These are phyloP conservation scores for Anodontia alba DNA, from an alignment of 2,888 invertebrate genomes.

Conservation along the genomic window DNA sequence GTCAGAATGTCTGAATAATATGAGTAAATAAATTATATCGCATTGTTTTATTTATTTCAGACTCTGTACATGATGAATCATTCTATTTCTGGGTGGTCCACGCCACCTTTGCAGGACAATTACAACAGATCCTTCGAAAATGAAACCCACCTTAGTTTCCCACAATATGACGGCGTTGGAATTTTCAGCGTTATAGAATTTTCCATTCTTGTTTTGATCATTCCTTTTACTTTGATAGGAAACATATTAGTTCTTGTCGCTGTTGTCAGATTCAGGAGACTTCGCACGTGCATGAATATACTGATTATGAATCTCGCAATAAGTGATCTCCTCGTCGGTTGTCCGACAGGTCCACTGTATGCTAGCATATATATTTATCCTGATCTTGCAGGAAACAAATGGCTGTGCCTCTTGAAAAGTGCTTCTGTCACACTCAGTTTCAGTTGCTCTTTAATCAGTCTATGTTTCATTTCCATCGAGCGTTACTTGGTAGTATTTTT, in stretches of 20 bases:
- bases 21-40: too few relatives aligned
- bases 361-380: conserved; percentile 54
- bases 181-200: neutral
- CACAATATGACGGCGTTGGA: too few relatives aligned
- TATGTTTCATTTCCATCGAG: conserved; percentile 62
- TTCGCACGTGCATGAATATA: conserved; percentile 59
- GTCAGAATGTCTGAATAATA: too few relatives aligned
- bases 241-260: conserved; percentile 65
- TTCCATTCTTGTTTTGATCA: neutral
- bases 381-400: conserved; percentile 28
- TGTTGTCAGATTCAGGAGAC: conserved; percentile 47
- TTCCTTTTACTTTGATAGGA: conserved; percentile 21
- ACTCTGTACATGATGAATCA: too few relatives aligned
- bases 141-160: too few relatives aligned
- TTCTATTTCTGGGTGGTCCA: too few relatives aligned
- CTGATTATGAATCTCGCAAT: conserved; percentile 62
- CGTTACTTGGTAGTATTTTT: conserved; percentile 65
- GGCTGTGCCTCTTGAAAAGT: conserved; percentile 60
- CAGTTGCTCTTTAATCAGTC: conserved; percentile 61
- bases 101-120: too few relatives aligned
- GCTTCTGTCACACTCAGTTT: conserved; percentile 51
- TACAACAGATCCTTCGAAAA: too few relatives aligned
- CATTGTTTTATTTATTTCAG: too few relatives aligned
- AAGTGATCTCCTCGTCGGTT: conserved; percentile 61
- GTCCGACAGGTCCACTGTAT: conserved; percentile 60